A percentile compares a stretch with the other conserved stretches of the same genome.
phyloP scores from a whole-genome alignment of 2,888 invertebrate genomes.

The Caenorhabditis doughertyi region DNA sequence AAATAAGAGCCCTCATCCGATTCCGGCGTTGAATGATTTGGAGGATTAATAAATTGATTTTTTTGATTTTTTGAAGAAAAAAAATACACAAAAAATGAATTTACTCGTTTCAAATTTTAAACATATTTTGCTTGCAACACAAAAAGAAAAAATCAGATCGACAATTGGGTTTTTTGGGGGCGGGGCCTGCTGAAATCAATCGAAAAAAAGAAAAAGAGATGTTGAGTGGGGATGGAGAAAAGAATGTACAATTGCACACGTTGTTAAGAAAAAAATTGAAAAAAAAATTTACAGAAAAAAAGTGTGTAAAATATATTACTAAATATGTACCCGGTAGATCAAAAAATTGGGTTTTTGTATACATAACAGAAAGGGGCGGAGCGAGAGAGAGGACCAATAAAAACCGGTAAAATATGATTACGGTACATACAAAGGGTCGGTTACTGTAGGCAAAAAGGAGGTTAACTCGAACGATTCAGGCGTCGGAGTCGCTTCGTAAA shows the following conservation, averaged over 20 bases:
- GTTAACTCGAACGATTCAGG: slow-evolving; percentile 28
- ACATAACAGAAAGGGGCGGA: too few species aligned
- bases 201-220: neutral
- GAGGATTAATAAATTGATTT: too few species aligned
- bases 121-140: too few species aligned
- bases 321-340: neutral
- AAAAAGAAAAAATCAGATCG: slow-evolving; percentile 8
- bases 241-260: neutral
- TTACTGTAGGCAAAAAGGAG: neutral
- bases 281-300: slow-evolving; percentile 2
- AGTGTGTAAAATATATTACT: neutral
- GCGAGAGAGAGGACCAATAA: neutral
- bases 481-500: slow-evolving; percentile 69
- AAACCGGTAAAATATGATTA: neutral
- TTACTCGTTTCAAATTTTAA: neutral
- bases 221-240: neutral
- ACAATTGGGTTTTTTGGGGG: too few species aligned
- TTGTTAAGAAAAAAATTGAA: neutral
- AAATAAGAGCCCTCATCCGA: neutral
- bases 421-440: neutral
- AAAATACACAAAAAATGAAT: too few species aligned
- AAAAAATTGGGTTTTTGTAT: too few species aligned
- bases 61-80: too few species aligned
- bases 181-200: neutral
- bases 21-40: neutral